Percentiles rank a stretch among this genome's conserved stretches.
phyloP scores from a whole-genome alignment of 2,888 invertebrate species.

The Sarcophaga carnaria region DNA sequence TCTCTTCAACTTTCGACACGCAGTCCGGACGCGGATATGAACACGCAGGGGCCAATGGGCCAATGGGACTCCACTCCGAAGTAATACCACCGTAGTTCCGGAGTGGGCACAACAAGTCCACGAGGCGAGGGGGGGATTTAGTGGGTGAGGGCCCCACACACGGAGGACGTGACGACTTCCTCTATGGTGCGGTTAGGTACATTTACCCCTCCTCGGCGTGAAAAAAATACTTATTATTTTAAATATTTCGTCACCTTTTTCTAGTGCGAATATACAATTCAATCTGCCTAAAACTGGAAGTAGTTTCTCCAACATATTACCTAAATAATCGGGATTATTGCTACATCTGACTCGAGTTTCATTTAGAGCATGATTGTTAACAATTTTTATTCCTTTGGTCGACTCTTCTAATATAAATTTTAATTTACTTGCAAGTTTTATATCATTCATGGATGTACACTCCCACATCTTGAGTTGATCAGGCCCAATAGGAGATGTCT shows the following conservation, averaged over 20 bases:
- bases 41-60: too few species aligned
- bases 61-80: too few species aligned
- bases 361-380: constrained; percentile 16
- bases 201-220: not conserved
- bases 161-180: too few species aligned
- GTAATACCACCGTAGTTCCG: too few species aligned
- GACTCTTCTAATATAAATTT: constrained; percentile 1
- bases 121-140: too few species aligned
- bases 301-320: constrained; percentile 7
- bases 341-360: not conserved
- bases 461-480: not conserved
- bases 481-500: too few species aligned
- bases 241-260: constrained; percentile 47
- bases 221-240: not conserved
- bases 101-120: too few species aligned
- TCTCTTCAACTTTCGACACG: too few species aligned
- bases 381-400: not conserved
- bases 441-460: constrained; percentile 37
- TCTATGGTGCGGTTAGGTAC: too few species aligned
- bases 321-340: constrained; percentile 5
- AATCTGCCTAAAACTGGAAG: not conserved
- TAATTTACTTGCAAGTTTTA: constrained; percentile 12
- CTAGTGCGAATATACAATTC: not conserved
- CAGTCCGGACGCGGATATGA: too few species aligned
- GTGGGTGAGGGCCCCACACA: too few species aligned